A percentile compares a stretch with the other conserved stretches of the same genome.
phyloP scores from a whole-genome alignment of 2,113 vertebrate species.

The Otis tarda region DNA sequence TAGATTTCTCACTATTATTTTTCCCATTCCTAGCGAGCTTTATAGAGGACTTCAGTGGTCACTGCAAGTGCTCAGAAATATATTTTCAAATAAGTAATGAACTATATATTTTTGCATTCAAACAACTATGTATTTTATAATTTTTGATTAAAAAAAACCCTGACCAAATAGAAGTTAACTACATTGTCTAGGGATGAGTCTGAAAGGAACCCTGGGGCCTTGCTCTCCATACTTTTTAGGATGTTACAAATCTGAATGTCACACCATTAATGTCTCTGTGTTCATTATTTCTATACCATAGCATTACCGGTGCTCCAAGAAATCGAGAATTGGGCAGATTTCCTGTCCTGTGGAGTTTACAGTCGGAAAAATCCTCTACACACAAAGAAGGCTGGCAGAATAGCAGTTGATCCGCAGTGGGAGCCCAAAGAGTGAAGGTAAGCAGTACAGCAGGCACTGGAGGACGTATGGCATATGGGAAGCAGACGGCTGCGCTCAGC shows the following conservation, averaged over 20 bases:
- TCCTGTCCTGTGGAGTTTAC: neutral
- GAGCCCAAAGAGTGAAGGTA: conserved; percentile 30
- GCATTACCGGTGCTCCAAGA: neutral
- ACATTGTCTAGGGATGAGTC: neutral
- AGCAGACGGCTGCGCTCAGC: conserved; percentile 34
- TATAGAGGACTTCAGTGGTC: neutral
- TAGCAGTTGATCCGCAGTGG: neutral
- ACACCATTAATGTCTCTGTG: neutral
- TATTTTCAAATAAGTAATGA: neutral
- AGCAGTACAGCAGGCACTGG: conserved; percentile 18
- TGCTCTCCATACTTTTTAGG: neutral
- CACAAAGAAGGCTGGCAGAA: neutral
- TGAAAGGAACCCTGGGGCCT: neutral
- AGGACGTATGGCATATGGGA: conserved; percentile 48
- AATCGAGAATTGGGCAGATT: neutral
- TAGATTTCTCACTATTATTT: neutral
- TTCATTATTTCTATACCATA: conserved; percentile 13
- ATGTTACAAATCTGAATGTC: neutral
- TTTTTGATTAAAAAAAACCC: neutral
- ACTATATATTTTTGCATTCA: neutral
- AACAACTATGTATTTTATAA: neutral
- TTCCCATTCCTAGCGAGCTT: neutral
- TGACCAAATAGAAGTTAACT: neutral
- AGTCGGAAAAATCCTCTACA: neutral
- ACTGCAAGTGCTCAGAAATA: neutral